A percentile compares a stretch with the other conserved stretches of the same genome.
Conservation (phyloP, 2,888 invertebrate species). For the Lypha dubia region DNA sequence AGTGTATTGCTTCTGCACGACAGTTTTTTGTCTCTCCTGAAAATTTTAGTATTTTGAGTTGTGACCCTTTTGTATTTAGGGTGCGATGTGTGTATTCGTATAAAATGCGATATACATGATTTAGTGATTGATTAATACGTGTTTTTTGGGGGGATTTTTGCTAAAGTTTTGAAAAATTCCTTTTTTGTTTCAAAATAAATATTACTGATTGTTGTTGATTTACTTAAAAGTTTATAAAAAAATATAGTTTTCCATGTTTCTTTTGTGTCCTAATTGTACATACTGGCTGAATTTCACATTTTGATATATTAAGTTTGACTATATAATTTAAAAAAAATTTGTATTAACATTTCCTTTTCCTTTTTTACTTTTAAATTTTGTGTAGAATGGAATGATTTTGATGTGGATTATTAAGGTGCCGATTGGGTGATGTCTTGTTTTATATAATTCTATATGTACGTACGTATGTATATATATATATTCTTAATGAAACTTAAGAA, state of each 20-base stretch:
- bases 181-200: background rate
- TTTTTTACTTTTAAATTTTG: conserved; percentile 24
- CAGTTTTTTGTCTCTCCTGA: no score
- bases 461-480: background rate
- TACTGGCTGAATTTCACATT: conserved; percentile 44
- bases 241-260: background rate
- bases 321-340: conserved; percentile 22
- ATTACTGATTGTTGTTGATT: background rate
- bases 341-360: conserved; percentile 53
- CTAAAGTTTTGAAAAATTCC: background rate
- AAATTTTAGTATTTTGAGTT: no score
- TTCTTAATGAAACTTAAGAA: conserved; percentile 63
- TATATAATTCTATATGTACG: background rate
- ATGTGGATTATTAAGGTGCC: conserved; percentile 28
- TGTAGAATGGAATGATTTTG: conserved; percentile 52
- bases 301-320: conserved; percentile 10
- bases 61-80: no score
- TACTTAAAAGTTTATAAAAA: conserved; percentile 3
- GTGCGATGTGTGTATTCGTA: background rate
- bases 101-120: conserved; percentile 14
- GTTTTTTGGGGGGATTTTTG: conserved; percentile 26
- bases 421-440: conserved; percentile 18
- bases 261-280: conserved; percentile 24
- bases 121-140: no score
- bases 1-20: no score